Percentiles rank a stretch among this genome's conserved stretches.
Evolutionary conservation across 2,888 invertebrate genomes (phyloP).

Genomic region (Odontocolon sp.): DNA sequence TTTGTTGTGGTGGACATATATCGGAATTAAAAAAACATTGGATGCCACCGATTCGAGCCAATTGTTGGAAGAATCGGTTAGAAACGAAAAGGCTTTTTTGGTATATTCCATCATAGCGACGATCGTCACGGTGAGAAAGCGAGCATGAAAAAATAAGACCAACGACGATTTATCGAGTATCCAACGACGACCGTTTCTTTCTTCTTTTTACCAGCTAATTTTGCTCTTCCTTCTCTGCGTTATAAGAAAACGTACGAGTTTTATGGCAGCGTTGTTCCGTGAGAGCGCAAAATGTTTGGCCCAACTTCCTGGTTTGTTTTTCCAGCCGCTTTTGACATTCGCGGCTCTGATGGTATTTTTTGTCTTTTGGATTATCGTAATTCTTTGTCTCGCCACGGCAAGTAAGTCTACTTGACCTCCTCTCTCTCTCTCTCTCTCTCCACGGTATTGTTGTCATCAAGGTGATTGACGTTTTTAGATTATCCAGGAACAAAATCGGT

Average conservation of each 20-base stretch:
- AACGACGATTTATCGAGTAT: neutral
- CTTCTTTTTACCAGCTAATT: constrained; percentile 83
- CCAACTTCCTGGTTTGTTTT: constrained; percentile 91
- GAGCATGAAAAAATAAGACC: no score
- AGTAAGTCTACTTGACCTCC: constrained; percentile 84
- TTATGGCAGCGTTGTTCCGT: constrained; percentile 92
- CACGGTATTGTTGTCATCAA: neutral
- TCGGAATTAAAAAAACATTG: constrained; percentile 87
- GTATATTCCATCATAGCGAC: constrained; percentile 93
- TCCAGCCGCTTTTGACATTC: constrained; percentile 93
- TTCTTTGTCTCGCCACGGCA: constrained; percentile 93
- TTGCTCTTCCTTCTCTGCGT: constrained; percentile 88
- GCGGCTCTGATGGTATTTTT: constrained; percentile 89
- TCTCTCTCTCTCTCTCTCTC: constrained; percentile 17
- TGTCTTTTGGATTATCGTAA: constrained; percentile 92
- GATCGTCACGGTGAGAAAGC: constrained; percentile 89
- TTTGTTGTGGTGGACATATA: constrained; percentile 94
- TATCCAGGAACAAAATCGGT: constrained; percentile 78
- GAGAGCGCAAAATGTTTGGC: constrained; percentile 95
- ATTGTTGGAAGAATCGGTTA: constrained; percentile 88
- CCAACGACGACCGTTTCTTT: no score
- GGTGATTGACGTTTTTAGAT: constrained; percentile 67
- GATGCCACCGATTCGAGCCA: constrained; percentile 82
- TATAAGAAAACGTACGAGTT: constrained; percentile 90
- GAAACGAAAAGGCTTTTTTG: constrained; percentile 93